Evolutionary conservation across 2,113 vertebrate species (phyloP).

Genomic region (Sebastes schlegelii): DNA sequence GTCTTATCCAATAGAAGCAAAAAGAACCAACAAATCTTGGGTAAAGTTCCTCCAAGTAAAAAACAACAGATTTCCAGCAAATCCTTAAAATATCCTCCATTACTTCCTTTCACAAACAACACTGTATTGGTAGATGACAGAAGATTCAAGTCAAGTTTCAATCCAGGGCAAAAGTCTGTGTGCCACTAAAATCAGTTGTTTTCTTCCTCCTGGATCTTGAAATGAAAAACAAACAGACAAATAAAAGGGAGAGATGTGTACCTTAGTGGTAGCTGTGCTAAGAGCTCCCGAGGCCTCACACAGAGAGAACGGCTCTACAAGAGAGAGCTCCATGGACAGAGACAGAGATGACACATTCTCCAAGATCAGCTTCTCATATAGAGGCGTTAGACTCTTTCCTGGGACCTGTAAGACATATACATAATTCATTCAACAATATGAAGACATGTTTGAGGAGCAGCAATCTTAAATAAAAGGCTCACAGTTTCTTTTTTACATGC

Average conservation of each 20-base stretch:
- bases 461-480: background rate
- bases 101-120: background rate
- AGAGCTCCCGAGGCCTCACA: constrained; percentile 66
- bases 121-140: background rate
- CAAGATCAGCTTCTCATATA: constrained; percentile 84
- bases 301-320: constrained; percentile 85
- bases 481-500: background rate
- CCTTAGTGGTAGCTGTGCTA: constrained; percentile 70
- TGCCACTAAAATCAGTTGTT: background rate
- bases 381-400: constrained; percentile 67
- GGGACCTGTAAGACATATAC: constrained; percentile 71
- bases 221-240: background rate
- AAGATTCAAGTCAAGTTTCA: background rate
- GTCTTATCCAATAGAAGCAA: no score
- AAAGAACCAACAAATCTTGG: no score
- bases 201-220: background rate
- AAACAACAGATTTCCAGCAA: background rate
- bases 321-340: constrained; percentile 79
- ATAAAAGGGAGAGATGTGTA: constrained; percentile 21
- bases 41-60: background rate
- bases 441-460: background rate
- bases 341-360: constrained; percentile 86
- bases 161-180: background rate
- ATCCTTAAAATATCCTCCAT: background rate
- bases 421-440: background rate